A percentile compares a stretch with the other conserved stretches of the same genome.
Conservation (phyloP, 2,888 invertebrate genomes). For the Drosophila macrothrix region DNA sequence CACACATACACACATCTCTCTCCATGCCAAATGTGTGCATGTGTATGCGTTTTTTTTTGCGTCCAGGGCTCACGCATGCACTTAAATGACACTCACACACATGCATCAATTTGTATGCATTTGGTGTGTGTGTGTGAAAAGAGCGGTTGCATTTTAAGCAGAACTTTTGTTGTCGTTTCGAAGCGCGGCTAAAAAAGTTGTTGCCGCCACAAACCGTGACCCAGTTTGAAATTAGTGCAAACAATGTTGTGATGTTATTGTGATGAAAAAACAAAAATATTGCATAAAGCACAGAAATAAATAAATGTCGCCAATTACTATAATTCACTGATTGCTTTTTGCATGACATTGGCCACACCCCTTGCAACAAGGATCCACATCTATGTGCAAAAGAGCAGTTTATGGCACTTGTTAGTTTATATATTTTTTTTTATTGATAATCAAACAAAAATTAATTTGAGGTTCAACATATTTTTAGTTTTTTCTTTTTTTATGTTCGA, state of each 20-base stretch:
- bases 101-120: conserved; percentile 1
- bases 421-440: background rate
- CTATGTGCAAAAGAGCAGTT: background rate
- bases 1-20: conserved; percentile 3
- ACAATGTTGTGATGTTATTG: conserved; percentile 2
- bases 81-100: background rate
- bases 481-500: conserved; percentile 6
- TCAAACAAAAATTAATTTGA: background rate
- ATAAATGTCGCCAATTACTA: background rate
- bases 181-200: conserved; percentile 36
- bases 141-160: conserved; percentile 36
- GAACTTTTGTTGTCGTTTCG: conserved; percentile 19
- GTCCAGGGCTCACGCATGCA: conserved; percentile 25
- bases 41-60: conserved; percentile 4
- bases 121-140: conserved; percentile 10
- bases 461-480: background rate
- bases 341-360: conserved; percentile 26
- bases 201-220: conserved; percentile 11
- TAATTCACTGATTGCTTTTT: conserved; percentile 4
- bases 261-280: background rate
- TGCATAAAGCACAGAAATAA: background rate
- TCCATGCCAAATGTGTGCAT: conserved; percentile 1
- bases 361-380: conserved; percentile 9
- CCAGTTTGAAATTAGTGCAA: conserved; percentile 15
- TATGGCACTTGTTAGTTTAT: conserved; percentile 6